These are phyloP conservation scores for Dufourea novaeangliae DNA, from an alignment of 1,140 invertebrate genomes.

Conservation along the genomic window DNA sequence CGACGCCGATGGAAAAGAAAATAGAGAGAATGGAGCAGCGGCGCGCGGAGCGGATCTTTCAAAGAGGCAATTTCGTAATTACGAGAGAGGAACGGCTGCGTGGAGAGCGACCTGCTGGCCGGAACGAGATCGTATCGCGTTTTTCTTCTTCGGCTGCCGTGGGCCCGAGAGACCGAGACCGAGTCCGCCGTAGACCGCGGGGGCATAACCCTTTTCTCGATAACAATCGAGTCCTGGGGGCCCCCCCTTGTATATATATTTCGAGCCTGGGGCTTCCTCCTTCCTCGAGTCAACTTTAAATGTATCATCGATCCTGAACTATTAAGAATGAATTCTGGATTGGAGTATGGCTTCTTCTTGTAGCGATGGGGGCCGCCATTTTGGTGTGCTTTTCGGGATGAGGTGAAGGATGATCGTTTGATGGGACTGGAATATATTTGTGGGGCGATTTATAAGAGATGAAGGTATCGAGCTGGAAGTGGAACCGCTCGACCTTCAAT, in stretches of 20 bases:
- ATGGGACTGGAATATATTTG: too few species aligned
- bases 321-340: too few species aligned
- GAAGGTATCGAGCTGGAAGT: too few species aligned
- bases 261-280: constrained; percentile 40
- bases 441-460: too few species aligned
- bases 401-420: too few species aligned
- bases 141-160: constrained; percentile 57
- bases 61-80: constrained; percentile 75
- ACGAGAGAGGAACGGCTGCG: constrained; percentile 63
- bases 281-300: constrained; percentile 56
- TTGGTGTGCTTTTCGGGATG: too few species aligned
- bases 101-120: constrained; percentile 62
- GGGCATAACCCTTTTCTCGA: constrained; percentile 63
- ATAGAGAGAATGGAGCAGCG: constrained; percentile 60
- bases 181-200: constrained; percentile 31
- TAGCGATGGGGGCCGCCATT: too few species aligned
- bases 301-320: constrained; percentile 26
- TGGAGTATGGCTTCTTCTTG: too few species aligned
- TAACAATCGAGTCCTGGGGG: constrained; percentile 58
- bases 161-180: constrained; percentile 20
- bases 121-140: constrained; percentile 72
- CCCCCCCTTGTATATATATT: constrained; percentile 60
- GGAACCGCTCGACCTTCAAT: too few species aligned
- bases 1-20: constrained; percentile 67
- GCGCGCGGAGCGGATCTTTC: constrained; percentile 66